Evolutionary conservation across 2,797 vertebrate species (phyloP).

Genomic region (Betta splendens): DNA sequence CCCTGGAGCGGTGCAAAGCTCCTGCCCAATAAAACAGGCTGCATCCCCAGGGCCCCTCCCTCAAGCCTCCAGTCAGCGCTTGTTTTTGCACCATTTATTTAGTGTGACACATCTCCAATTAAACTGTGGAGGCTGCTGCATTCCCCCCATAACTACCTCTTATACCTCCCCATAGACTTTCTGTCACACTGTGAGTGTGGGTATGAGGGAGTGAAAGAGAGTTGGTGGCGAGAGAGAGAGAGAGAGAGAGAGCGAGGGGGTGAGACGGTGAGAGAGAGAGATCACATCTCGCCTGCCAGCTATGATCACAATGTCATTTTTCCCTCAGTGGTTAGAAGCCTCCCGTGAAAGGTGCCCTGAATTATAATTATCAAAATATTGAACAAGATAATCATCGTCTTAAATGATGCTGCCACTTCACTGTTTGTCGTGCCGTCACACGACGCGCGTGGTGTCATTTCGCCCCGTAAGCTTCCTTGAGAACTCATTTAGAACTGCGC

Average conservation of each 20-base stretch:
- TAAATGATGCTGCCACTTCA: constrained; percentile 71
- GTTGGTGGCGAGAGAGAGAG: constrained; percentile 41
- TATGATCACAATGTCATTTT: constrained; percentile 84
- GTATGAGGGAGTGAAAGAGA: constrained; percentile 74
- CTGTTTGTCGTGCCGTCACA: constrained; percentile 41
- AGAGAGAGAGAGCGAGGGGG: constrained; percentile 33
- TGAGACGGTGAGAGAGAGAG: constrained; percentile 63
- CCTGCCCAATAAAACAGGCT: constrained; percentile 84
- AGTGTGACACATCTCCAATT: constrained; percentile 89
- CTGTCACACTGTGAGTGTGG: constrained; percentile 81
- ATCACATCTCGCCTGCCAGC: constrained; percentile 83
- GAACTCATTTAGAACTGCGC: constrained; percentile 30
- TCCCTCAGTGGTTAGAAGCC: constrained; percentile 75
- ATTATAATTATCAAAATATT: constrained; percentile 86
- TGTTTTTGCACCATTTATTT: constrained; percentile 89
- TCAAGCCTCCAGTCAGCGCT: constrained; percentile 84
- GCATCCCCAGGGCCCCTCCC: constrained; percentile 81
- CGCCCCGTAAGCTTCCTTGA: constrained; percentile 27
- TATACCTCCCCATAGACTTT: constrained; percentile 85
- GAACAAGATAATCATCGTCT: constrained; percentile 79
- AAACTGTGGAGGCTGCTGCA: constrained; percentile 86
- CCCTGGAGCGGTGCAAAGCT: constrained; percentile 80
- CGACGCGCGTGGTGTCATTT: constrained; percentile 31
- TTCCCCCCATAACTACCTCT: constrained; percentile 86
- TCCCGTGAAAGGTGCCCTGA: constrained; percentile 78